Base-by-base conservation (phyloP, 2,113 vertebrate genomes). In the Brachypodius melanocephalos region DNA sequence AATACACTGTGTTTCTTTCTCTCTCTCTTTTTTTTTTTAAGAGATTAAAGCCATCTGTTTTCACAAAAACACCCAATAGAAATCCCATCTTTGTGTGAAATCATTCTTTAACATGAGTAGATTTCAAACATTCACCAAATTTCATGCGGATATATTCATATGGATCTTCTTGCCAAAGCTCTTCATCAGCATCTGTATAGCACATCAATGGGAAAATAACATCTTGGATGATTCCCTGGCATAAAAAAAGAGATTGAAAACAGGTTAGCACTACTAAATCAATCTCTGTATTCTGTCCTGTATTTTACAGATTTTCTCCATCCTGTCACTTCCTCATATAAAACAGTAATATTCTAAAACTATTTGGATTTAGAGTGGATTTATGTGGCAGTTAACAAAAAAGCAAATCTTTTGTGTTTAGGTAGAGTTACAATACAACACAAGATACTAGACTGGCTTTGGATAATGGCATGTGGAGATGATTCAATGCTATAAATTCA, bases 141-240 rank as follows among this genome's bases (percentile, higher is more conserved):
- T 99, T 99, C 99, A 99, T 99, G 91, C 99, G 99, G 95, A 99
- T 99, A 96, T 99, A 99, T 96, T 99, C 99, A 24, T 99, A 99
- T 8, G 99, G 99, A 95, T 99, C 99, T 97, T 99, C 99, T 93
- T 99, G 99, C 99, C 99, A 99, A 71, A 99, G 98, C 88, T 99
- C 99, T 86, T 99, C 99, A 97, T 99, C 99, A 58, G 99, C 99
- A 98, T 99, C 99, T 96, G 99, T 99, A 98, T 99, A 99, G 97
- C 99, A 99, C 99, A 99, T 99, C 98, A 99, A 84, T 66, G 98
- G 98, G 94, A 98, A 98, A 97, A 98, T 98, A 97, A 98, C 98
- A 97, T 98, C 98, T 95, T 98, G 98, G 96, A 98, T 98, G 97
- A 98, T 98, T 71, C 98, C 98, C 98, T 98, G 93, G 9, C 95